Conservation (phyloP, 2,888 invertebrate genomes). For the Autographa pulchrina region DNA sequence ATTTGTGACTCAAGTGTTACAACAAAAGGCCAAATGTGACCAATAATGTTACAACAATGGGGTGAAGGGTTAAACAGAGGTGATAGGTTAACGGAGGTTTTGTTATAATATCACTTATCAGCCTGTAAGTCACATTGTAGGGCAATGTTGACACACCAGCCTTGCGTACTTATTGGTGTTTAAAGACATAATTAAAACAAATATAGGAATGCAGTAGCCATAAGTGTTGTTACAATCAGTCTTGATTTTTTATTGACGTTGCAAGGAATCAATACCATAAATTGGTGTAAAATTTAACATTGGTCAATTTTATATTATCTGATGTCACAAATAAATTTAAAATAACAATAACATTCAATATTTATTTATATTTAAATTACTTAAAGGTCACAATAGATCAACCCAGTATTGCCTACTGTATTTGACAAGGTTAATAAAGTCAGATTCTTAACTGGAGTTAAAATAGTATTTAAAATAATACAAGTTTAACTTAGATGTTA, state of each 20-base stretch:
- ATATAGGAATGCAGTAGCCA: no score
- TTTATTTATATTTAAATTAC: no score
- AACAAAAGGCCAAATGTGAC: slow-evolving; percentile 34
- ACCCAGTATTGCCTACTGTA: neutral
- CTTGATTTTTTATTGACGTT: no score
- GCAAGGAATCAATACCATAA: no score
- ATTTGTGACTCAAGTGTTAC: slow-evolving; percentile 39
- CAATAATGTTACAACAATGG: slow-evolving; percentile 31
- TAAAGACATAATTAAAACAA: no score
- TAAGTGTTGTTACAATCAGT: no score
- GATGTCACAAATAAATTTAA: neutral
- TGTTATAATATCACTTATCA: neutral
- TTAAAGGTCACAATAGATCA: slow-evolving; percentile 28
- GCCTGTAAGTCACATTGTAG: neutral
- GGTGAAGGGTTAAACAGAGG: slow-evolving; percentile 41
- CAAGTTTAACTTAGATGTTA: neutral
- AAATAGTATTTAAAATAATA: slow-evolving; percentile 6
- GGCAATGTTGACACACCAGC: no score
- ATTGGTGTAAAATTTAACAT: no score
- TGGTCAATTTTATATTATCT: no score
- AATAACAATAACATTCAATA: neutral
- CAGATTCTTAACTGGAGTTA: slow-evolving; percentile 10
- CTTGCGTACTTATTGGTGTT: no score
- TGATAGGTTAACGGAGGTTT: slow-evolving; percentile 27
- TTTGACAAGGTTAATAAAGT: slow-evolving; percentile 17